These are phyloP conservation scores for Tauraco hartlaubi DNA, from an alignment of 2,797 vertebrate genomes.

Conservation along the genomic window DNA sequence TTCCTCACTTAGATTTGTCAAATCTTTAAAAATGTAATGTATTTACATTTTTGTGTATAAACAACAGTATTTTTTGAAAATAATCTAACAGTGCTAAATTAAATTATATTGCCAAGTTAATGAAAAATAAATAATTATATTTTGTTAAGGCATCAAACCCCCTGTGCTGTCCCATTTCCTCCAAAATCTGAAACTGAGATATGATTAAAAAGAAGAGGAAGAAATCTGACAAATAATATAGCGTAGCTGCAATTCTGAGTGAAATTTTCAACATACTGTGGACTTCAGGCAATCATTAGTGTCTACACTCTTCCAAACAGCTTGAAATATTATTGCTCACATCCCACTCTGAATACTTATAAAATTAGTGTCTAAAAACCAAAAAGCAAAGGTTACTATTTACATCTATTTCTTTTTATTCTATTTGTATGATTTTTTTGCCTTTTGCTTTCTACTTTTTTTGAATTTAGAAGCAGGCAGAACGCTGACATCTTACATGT, in stretches of 20 bases:
- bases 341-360: not conserved
- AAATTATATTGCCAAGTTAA: not conserved
- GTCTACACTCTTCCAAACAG: not conserved
- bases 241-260: not conserved
- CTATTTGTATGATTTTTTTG: not conserved
- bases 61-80: not conserved
- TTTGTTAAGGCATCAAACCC: not conserved
- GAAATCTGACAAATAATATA: not conserved
- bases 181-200: not conserved
- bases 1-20: not conserved
- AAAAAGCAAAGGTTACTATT: not conserved
- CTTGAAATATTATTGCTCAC: not conserved
- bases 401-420: not conserved
- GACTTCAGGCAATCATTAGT: not conserved
- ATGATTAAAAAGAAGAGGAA: not conserved
- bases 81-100: not conserved
- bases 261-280: not conserved
- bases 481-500: not conserved
- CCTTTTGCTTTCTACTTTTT: not conserved
- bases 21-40: not conserved
- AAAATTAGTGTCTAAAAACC: not conserved
- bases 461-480: not conserved
- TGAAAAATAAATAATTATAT: not conserved
- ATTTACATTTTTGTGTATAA: not conserved
- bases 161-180: not conserved